These are phyloP conservation scores for Papilio gigon DNA, from an alignment of 2,888 invertebrate genomes.

Conservation along the genomic window DNA sequence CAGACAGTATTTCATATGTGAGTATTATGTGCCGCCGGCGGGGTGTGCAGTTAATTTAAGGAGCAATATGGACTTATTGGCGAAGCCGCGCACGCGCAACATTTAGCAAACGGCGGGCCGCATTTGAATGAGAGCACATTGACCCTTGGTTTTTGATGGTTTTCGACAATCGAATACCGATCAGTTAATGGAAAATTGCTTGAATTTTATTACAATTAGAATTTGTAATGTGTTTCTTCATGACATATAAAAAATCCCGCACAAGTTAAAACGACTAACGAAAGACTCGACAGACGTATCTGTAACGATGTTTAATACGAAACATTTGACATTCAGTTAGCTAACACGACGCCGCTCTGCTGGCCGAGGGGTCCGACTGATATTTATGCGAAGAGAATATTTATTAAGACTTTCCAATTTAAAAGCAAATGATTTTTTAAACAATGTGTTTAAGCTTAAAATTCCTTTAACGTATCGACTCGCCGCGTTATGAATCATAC, in stretches of 20 bases:
- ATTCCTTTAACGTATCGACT: not conserved
- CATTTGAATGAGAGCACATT: constrained; percentile 32
- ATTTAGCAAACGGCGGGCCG: constrained; percentile 26
- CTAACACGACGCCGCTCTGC: not conserved
- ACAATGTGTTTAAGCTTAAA: constrained; percentile 17
- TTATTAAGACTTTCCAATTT: not conserved
- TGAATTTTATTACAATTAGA: not conserved
- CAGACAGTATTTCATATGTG: not conserved
- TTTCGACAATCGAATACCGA: constrained; percentile 11
- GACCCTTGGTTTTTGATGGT: constrained; percentile 19
- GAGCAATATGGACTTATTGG: constrained; percentile 33
- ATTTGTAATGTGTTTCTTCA: not conserved
- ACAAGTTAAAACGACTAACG: not conserved
- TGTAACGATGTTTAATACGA: not conserved
- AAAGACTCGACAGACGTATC: not conserved
- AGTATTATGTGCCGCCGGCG: not conserved
- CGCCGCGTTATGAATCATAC: constrained; percentile 26
- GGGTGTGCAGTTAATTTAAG: constrained; percentile 27
- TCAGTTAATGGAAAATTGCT: not conserved
- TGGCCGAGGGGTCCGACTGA: not conserved
- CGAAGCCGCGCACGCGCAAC: constrained; percentile 25
- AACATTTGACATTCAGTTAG: not conserved
- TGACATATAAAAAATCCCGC: not conserved
- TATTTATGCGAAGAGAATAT: not conserved
- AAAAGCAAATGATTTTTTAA: not conserved